Evolutionary conservation across 2,888 invertebrate species (phyloP).

Genomic region (Julus scandinavius): DNA sequence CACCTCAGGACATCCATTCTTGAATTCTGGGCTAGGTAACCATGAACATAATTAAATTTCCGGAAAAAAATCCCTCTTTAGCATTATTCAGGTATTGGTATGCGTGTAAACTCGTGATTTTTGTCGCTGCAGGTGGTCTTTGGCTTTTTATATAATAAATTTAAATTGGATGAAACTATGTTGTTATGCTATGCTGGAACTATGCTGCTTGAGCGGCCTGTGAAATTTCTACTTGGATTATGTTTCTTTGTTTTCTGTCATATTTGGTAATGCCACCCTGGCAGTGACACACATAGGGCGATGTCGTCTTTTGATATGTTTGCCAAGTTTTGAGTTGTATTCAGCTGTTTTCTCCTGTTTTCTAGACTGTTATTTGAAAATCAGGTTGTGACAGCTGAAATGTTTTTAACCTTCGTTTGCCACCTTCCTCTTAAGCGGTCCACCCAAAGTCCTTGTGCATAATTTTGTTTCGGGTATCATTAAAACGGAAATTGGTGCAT

Average conservation of each 20-base stretch:
- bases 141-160: constrained; percentile 14
- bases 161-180: neutral
- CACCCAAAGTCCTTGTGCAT: constrained; percentile 29
- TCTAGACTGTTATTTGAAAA: neutral
- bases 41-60: constrained; percentile 2
- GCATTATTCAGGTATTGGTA: neutral
- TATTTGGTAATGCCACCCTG: constrained; percentile 18
- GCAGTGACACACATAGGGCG: constrained; percentile 29
- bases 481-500: constrained; percentile 33
- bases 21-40: constrained; percentile 23
- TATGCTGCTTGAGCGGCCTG: neutral
- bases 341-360: neutral
- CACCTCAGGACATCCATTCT: constrained; percentile 6
- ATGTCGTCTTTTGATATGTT: neutral
- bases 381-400: constrained; percentile 44
- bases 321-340: neutral
- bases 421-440: neutral
- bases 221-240: neutral
- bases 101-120: constrained; percentile 20
- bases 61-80: neutral
- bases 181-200: neutral
- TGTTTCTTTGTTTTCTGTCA: neutral
- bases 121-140: constrained; percentile 5
- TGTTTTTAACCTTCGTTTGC: neutral
- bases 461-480: neutral